Evolutionary conservation across 1,140 invertebrate species (phyloP), one percentile per base, ranked within the genome.

Genomic region (Lasaia peninsularis): DNA sequence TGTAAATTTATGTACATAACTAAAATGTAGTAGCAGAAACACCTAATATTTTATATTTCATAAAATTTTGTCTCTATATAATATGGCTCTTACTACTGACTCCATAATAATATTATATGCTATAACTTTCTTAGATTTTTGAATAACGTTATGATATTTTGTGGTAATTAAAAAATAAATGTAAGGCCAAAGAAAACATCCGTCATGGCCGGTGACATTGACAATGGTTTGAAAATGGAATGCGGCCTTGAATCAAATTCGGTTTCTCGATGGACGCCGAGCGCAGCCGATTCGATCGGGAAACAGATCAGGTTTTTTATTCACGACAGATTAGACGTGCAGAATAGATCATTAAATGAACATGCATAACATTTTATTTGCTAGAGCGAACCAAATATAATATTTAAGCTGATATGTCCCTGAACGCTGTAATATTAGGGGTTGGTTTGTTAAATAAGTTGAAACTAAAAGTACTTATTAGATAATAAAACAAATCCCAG

Each of bases 201-300:
- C 68, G 73, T 78, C 78, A 79, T 76, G 58, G 58, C 59, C 67
- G 48, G 63, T 65, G 83, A 86, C 83, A 86, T 86, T 86, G 80
- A 84, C 81, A 86, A 81, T 83, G 81, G 74, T 80, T 80, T 77
- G 75, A 78, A 80, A 70, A 69, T 77, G 78, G 81, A 78, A 85
- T 85, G 83, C 69, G 81, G 75, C 83, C 83, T 85, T 86, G 83
- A 73, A 72, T 68, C 73, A 73, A 75, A 76, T 80, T 83, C 81
- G 80, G 73, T 75, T 74, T 70, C 74, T 78, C 75, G 73, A 68
- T 68, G 66, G 72, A 72, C 69, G 70, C 61, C 61, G 62, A 66
- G 66, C 63, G 63, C 63, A 65, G 44, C 52, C 65, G 71, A 73
- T 78, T 79, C 66, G 75, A 75, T 75, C 81, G 80, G 78, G 79